Percentiles rank a stretch among this genome's conserved stretches.
Conservation (phyloP, 2,797 vertebrate genomes). For the Arnoldichthys spilopterus region DNA sequence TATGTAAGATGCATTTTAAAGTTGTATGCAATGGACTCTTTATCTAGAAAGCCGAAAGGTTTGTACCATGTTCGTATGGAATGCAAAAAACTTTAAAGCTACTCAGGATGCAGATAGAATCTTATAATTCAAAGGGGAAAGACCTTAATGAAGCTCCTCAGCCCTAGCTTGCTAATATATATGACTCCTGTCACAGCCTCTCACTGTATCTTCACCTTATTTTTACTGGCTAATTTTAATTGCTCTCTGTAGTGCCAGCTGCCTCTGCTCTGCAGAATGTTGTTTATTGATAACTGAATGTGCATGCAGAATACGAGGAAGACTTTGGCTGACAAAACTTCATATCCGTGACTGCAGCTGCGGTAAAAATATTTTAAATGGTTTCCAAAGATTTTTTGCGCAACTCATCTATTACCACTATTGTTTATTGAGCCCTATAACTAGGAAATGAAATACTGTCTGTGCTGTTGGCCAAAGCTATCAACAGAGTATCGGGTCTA, state of each 20-base stretch:
- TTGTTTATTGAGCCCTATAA: constrained; percentile 28
- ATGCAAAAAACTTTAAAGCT: too few species aligned
- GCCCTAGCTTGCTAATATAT: not conserved
- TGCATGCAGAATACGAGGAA: not conserved
- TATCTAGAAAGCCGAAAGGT: too few species aligned
- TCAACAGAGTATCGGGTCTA: constrained; percentile 23
- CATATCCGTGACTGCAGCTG: constrained; percentile 13
- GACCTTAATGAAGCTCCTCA: not conserved
- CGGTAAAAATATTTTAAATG: constrained; percentile 7
- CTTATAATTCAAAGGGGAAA: too few species aligned
- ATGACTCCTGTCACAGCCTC: not conserved
- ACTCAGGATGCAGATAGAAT: too few species aligned
- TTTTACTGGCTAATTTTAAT: not conserved
- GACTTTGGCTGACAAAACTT: not conserved
- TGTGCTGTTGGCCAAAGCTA: constrained; percentile 4
- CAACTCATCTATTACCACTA: constrained; percentile 30
- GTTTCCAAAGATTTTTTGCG: constrained; percentile 27
- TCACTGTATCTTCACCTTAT: not conserved
- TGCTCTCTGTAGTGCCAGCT: not conserved
- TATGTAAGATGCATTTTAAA: too few species aligned
- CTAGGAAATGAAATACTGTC: not conserved
- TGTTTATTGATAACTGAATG: constrained; percentile 6
- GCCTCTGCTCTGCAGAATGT: not conserved
- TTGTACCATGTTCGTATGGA: too few species aligned
- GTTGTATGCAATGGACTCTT: too few species aligned